phyloP scores from a whole-genome alignment of 1,140 invertebrate genomes.

The Thrips palmi region DNA sequence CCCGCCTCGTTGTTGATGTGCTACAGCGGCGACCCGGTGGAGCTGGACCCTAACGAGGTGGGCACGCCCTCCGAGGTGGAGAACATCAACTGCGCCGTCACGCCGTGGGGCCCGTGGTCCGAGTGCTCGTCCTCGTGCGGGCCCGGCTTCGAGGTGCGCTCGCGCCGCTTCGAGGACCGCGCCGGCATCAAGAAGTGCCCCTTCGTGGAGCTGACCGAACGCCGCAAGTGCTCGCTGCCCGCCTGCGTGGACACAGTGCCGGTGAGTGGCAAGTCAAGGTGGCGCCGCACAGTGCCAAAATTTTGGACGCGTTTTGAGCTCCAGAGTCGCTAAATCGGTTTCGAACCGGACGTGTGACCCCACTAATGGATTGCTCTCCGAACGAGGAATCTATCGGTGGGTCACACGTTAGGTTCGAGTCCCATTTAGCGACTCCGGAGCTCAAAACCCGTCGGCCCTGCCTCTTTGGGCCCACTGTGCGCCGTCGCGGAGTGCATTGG shows the following conservation, averaged over 20 bases:
- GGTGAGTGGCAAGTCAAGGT: constrained; percentile 8
- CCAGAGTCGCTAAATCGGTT: no score
- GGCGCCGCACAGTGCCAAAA: background rate
- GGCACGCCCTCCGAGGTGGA: constrained; percentile 18
- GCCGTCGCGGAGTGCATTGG: no score
- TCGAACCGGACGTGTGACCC: no score
- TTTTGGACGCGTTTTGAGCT: no score
- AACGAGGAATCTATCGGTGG: no score
- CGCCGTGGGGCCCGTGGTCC: constrained; percentile 61
- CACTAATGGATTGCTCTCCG: no score
- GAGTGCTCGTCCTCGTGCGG: constrained; percentile 71
- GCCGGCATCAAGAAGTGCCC: constrained; percentile 60
- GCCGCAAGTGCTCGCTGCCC: constrained; percentile 52
- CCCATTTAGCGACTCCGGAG: constrained; percentile 5
- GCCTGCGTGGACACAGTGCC: constrained; percentile 31
- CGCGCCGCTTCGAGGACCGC: constrained; percentile 47
- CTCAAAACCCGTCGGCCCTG: no score
- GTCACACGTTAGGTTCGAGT: constrained; percentile 2
- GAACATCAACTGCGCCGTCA: constrained; percentile 43
- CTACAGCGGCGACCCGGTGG: constrained; percentile 13
- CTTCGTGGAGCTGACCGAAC: constrained; percentile 47
- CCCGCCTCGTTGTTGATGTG: background rate
- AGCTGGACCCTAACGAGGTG: constrained; percentile 13
- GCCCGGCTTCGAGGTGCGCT: constrained; percentile 51
- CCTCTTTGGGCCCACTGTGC: no score